Conservation (phyloP, 2,797 vertebrate species). For the Macropus fuliginosus region DNA sequence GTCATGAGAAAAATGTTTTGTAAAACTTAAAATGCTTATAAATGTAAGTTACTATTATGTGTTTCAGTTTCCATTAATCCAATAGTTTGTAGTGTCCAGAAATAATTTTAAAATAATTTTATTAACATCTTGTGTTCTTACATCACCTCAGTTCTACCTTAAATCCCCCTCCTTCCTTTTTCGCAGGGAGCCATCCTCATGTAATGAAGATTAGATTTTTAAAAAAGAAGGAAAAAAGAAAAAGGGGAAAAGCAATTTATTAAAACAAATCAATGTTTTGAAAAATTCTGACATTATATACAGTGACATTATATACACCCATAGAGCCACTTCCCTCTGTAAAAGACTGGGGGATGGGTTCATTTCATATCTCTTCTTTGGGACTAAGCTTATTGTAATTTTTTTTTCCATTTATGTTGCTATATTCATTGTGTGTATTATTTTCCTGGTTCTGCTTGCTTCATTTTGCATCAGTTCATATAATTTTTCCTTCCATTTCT, state of each 20-base stretch:
- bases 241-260: background rate
- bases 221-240: background rate
- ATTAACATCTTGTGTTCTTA: background rate
- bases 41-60: background rate
- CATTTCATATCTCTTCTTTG: background rate
- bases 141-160: background rate
- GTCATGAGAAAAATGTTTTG: background rate
- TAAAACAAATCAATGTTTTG: background rate
- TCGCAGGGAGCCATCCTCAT: background rate
- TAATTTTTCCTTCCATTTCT: background rate
- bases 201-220: background rate
- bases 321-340: background rate
- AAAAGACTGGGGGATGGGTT: background rate
- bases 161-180: background rate
- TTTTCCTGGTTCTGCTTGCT: background rate
- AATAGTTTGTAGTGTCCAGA: background rate
- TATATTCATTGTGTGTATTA: background rate
- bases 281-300: background rate
- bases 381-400: background rate
- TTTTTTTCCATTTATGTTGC: background rate
- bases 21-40: background rate
- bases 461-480: background rate
- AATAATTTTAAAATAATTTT: background rate
- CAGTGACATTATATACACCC: background rate
- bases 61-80: background rate